These are phyloP conservation scores for Cremastobaeus sp. DNA, from an alignment of 2,888 invertebrate genomes.

Conservation along the genomic window DNA sequence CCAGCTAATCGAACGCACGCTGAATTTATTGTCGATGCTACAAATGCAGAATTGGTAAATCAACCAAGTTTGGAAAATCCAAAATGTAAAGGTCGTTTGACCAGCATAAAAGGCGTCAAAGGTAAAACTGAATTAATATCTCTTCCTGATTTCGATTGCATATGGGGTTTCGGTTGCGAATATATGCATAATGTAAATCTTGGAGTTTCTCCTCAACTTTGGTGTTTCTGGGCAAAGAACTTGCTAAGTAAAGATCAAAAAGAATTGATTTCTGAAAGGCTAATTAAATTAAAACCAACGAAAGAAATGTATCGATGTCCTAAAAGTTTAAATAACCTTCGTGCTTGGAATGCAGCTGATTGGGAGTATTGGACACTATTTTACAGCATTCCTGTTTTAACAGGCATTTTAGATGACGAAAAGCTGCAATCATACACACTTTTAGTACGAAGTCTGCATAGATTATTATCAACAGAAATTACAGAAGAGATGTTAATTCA, in stretches of 20 bases:
- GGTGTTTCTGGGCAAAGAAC: neutral
- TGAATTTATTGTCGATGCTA: neutral
- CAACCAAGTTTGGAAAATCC: no score
- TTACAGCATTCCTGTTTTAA: neutral
- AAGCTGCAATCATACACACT: neutral
- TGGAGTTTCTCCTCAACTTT: no score
- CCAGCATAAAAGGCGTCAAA: neutral
- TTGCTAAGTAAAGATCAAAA: neutral
- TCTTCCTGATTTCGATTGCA: neutral
- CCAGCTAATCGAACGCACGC: slow-evolving; percentile 11
- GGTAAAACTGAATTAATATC: neutral
- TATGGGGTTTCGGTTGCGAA: neutral
- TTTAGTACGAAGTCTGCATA: neutral
- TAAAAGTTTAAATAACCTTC: neutral
- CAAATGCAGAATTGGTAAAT: slow-evolving; percentile 1
- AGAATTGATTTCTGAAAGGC: neutral
- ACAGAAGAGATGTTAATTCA: neutral
- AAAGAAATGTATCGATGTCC: neutral
- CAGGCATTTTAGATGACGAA: neutral
- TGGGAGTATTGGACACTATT: neutral
- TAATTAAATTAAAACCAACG: neutral
- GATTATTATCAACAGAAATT: slow-evolving; percentile 2
- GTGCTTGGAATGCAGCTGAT: no score
- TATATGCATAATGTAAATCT: neutral
- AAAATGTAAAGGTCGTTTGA: neutral